Base-by-base conservation (phyloP, 35 echinoderm and acorn worm genomes). In the Strongylocentrotus purpuratus region DNA sequence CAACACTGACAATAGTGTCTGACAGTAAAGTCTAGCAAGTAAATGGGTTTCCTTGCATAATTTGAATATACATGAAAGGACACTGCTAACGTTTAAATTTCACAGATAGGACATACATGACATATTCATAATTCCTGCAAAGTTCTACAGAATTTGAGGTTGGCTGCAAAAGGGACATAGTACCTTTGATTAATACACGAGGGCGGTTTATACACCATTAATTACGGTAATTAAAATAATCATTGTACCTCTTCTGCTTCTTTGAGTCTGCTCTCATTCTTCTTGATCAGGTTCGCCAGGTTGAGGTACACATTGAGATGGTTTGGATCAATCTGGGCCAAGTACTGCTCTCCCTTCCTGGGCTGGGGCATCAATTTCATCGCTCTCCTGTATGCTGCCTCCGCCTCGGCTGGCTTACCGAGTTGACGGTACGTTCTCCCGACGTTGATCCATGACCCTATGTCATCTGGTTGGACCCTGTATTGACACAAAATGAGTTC, bases 381-480 rank as follows among this genome's bases (percentile, higher is more conserved):
- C 18, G 97, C 97, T 22, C 85, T 94, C 7, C 61, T 71, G 88
- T 96, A 98, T 5, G 94, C 95, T 13, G 89, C 92, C 85, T 96
- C 96, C 28, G 97, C 97, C 89, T 96, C 86, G 0, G 55, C 85
- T 13, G 86, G 90, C 3, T 94, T 95, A 55, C 94, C 94, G 9
- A 96, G 70, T 45, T 95, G 86, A 59, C 95, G 90, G 46, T 96
- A 95, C 13, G 97, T 94, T 45, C 97, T 91, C 13, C 94, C 97
- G 45, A 98, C 85, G 93, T 98, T 98, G 18, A 96, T 96, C 95
- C 96, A 98, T 20, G 97, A 96, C 90, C 97, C 97, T 33, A 93
- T 95, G 85, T 98, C 97, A 97, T 98, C 95, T 33, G 97, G 96
- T 47, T 98, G 97, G 9, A 95, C 95, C 13, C 97, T 98, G 48